phyloP scores from a whole-genome alignment of 2,113 vertebrate genomes.

The Callocephalon fimbriatum region DNA sequence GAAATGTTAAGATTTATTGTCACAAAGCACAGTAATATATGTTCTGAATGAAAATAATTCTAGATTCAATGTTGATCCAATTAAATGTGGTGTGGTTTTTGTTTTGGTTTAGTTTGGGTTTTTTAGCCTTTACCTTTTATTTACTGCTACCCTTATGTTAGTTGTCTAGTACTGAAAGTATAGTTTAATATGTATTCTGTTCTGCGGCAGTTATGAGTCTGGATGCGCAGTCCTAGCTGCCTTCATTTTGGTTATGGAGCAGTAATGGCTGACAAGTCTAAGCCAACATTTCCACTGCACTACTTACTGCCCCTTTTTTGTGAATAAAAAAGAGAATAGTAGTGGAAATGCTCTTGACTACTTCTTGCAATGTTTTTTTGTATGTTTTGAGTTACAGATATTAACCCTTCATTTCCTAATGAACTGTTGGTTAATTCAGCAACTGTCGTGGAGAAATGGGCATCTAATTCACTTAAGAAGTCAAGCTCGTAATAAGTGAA shows the following conservation, averaged over 20 bases:
- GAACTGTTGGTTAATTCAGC: background rate
- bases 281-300: background rate
- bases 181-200: background rate
- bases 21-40: background rate
- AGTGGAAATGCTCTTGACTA: background rate
- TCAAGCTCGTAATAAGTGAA: background rate
- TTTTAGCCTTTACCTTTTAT: background rate
- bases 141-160: background rate
- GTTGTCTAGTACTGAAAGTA: background rate
- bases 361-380: background rate
- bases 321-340: background rate
- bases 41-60: background rate
- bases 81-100: background rate
- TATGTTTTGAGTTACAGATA: background rate
- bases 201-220: background rate
- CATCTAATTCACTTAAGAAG: background rate
- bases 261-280: background rate
- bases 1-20: background rate
- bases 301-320: background rate
- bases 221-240: background rate
- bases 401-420: background rate
- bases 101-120: background rate
- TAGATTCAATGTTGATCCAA: background rate
- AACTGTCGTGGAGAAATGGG: background rate
- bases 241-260: background rate